Conservation (phyloP, 1,140 invertebrate species). For the Leucophenga varia region DNA sequence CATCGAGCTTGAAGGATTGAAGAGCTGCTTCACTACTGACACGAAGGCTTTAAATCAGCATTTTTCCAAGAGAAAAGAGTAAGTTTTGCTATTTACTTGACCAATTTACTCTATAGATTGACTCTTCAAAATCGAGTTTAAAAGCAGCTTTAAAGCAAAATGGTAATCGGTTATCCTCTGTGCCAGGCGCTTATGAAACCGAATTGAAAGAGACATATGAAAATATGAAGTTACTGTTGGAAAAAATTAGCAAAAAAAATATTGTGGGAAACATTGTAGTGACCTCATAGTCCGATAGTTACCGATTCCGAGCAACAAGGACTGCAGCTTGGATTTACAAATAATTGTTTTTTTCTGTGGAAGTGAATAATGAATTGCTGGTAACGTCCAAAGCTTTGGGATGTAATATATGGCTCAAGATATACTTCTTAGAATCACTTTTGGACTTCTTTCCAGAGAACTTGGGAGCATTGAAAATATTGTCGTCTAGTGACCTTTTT, state of each 20-base stretch:
- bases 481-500: too few species aligned
- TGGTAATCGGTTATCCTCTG: slow-evolving; percentile 21
- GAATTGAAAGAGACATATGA: slow-evolving; percentile 33
- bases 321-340: slow-evolving; percentile 56
- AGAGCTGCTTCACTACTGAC: background rate
- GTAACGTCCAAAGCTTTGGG: too few species aligned
- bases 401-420: too few species aligned
- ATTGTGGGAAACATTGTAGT: slow-evolving; percentile 44
- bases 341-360: slow-evolving; percentile 55
- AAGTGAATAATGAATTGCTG: too few species aligned
- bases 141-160: slow-evolving; percentile 34
- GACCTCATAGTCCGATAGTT: slow-evolving; percentile 53
- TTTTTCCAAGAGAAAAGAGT: slow-evolving; percentile 20
- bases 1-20: background rate
- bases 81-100: slow-evolving; percentile 34
- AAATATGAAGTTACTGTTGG: slow-evolving; percentile 24
- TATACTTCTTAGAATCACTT: too few species aligned
- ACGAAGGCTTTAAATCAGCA: slow-evolving; percentile 1
- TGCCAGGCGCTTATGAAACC: slow-evolving; percentile 27
- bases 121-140: slow-evolving; percentile 31
- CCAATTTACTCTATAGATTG: slow-evolving; percentile 34
- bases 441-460: too few species aligned
- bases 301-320: too few species aligned
- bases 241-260: slow-evolving; percentile 39
- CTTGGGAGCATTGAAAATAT: too few species aligned